Base-by-base conservation (phyloP, 2,797 vertebrate species). In the Nyctalus aviator region DNA sequence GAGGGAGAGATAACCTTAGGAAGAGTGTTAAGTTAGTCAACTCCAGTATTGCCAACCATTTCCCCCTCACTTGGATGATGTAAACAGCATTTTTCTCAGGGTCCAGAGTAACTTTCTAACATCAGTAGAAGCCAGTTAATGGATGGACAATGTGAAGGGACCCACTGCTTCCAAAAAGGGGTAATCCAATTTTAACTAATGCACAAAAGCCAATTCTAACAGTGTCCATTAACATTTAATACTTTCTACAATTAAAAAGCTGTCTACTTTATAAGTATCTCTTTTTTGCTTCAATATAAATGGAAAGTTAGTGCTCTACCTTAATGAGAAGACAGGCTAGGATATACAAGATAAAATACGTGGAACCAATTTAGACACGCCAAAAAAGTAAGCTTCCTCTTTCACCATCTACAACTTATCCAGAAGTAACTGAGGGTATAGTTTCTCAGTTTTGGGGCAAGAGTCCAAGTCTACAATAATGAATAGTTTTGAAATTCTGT, bases 351-450 rank as follows among this genome's bases (percentile, higher is more conserved):
- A 79, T 72, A 90, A 91, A 93, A 84, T 84, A 66, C 25, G 9
- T 84, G 32, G 71, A 75, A 78, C 6, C 18, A 79, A 75, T 37
- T 53, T 37, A 84, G 23, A 3, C 41, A 32, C 8, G 27, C 23
- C 62, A 82, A 82, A 95, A 55, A 93, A 86, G 83, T n/a, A 75
- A 86, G 57, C 10, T 64, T 84, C 72, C 27, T 89, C 4, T 89
- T 78, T 92, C 8, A 71, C 25, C 21, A 41, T 23, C 12, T 62
- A 46, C 21, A 87, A 53, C 25, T 87, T 59, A 75, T 10, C 2
- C n/a, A 62, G 30, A 75, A 94, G 50, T 68, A 90, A 85, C 30
- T 88, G 35, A 92, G 71, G 89, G 50, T 7, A 68, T 83, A 84
- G 7, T 77, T 57, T 25, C 82, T 23, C 8, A 88, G 1, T 55